Evolutionary conservation across 1,140 invertebrate species (phyloP).

Genomic region (Rhyzopertha dominica): DNA sequence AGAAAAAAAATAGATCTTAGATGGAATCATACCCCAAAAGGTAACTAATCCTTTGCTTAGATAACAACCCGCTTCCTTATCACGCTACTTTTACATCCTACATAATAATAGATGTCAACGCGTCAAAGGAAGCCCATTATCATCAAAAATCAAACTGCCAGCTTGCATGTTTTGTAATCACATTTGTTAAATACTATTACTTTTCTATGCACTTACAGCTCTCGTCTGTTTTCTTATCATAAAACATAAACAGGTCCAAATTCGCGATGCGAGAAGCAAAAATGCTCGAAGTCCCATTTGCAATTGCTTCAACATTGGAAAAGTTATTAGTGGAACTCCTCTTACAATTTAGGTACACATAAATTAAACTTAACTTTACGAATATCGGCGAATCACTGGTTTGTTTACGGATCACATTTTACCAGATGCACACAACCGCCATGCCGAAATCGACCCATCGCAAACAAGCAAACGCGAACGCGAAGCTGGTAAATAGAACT

Average conservation of each 20-base stretch:
- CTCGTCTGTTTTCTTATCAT: conserved; percentile 93
- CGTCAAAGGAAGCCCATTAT: conserved; percentile 3
- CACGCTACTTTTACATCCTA: too few species aligned
- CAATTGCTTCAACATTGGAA: conserved; percentile 89
- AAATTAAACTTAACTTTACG: neutral
- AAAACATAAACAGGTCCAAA: conserved; percentile 97
- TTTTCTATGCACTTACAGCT: conserved; percentile 69
- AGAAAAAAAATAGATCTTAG: too few species aligned
- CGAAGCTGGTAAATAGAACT: too few species aligned
- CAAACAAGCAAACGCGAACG: conserved; percentile 5
- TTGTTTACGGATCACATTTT: conserved; percentile 13
- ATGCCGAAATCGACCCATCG: conserved; percentile 15
- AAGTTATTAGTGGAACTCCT: conserved; percentile 2
- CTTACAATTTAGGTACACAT: neutral
- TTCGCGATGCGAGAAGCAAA: conserved; percentile 88
- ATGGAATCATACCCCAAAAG: too few species aligned
- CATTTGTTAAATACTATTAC: too few species aligned
- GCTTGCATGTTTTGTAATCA: too few species aligned
- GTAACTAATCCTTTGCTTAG: too few species aligned
- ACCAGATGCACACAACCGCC: conserved; percentile 7
- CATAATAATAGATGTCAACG: conserved; percentile 1
- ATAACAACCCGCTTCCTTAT: too few species aligned
- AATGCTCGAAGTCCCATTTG: conserved; percentile 96
- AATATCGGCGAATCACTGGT: neutral
- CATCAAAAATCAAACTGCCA: neutral